Evolutionary conservation across 2,888 invertebrate genomes (phyloP), one percentile per base, ranked within the genome.

Genomic region (Scaptomyza tumidula): DNA sequence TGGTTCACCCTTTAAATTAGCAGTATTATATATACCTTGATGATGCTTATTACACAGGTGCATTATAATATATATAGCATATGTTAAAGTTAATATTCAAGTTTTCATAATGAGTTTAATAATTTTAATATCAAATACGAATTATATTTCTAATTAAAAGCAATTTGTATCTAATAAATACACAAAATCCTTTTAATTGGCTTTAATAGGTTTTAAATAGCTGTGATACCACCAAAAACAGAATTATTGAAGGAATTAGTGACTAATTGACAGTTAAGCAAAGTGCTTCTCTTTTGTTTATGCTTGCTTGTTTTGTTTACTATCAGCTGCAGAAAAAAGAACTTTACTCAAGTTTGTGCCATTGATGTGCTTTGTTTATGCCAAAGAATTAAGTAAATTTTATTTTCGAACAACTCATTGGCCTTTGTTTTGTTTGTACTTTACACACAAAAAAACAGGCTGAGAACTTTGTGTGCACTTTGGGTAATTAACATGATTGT

Each of bases 401-500:
- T 71, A 35, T 72, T 59, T 37, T 29, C 13, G 41, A 76, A 49
- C 19, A 11, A 19, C 11, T 45, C 44, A 33, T 13, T 14, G 41
- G 53, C 52, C 52, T 24, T 19, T 57, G 55, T 54, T 59, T 59
- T 78, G 45, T 67, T 60, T 78, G 33, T 54, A 11, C 16, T 58
- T 73, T 57, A 44, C 60, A 58, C 54, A 31, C 39, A 2, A 9
- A 39, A 39, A 14, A 37, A 37, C n/a, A 60, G 45, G 24, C 37
- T 43, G 52, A 37, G 48, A 56, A 77, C 61, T 63, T 41, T 45
- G 3, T 69, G 75, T 76, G 86, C 84, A 86, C 84, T 86, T 77
- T 68, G 45, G 52, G 54, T 67, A 86, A 84, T 81, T 84, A 86
- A 80, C 67, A 44, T 64, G 65, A 55, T 73, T 77, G 67, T 73